Percentiles rank a stretch among this genome's conserved stretches.
Conservation (phyloP, 2,888 invertebrate species). For the Xanthorhoe designata region DNA sequence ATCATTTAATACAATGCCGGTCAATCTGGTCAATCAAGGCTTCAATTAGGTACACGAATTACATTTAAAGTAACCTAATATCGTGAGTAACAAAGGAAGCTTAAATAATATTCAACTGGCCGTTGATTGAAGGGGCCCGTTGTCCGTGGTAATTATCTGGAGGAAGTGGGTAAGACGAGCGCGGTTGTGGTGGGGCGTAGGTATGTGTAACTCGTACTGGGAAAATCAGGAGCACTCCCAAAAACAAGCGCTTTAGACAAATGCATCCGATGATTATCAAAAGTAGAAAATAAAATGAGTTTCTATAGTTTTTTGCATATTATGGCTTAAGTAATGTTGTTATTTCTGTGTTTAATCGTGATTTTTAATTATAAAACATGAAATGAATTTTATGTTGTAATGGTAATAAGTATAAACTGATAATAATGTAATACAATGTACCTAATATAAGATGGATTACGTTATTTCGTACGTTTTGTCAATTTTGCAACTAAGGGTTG, state of each 20-base stretch:
- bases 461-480: too few species aligned
- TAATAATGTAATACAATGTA: too few species aligned
- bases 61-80: slow-evolving; percentile 58
- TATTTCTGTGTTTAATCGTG: too few species aligned
- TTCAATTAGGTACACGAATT: slow-evolving; percentile 39
- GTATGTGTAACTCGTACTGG: background rate
- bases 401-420: too few species aligned
- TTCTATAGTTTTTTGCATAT: too few species aligned
- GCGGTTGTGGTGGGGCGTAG: slow-evolving; percentile 26
- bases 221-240: background rate
- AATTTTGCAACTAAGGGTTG: too few species aligned
- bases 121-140: slow-evolving; percentile 79
- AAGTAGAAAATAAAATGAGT: too few species aligned
- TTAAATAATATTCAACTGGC: slow-evolving; percentile 77
- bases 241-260: background rate
- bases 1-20: background rate
- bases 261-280: background rate
- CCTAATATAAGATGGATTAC: too few species aligned
- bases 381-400: too few species aligned
- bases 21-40: slow-evolving; percentile 26
- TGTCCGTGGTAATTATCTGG: slow-evolving; percentile 75
- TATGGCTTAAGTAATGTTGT: too few species aligned
- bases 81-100: slow-evolving; percentile 70
- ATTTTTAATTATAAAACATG: too few species aligned
- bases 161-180: slow-evolving; percentile 73